Evolutionary conservation across 2,888 invertebrate genomes (phyloP), one percentile per base, ranked within the genome.

Genomic region (Marronus borbonicus): DNA sequence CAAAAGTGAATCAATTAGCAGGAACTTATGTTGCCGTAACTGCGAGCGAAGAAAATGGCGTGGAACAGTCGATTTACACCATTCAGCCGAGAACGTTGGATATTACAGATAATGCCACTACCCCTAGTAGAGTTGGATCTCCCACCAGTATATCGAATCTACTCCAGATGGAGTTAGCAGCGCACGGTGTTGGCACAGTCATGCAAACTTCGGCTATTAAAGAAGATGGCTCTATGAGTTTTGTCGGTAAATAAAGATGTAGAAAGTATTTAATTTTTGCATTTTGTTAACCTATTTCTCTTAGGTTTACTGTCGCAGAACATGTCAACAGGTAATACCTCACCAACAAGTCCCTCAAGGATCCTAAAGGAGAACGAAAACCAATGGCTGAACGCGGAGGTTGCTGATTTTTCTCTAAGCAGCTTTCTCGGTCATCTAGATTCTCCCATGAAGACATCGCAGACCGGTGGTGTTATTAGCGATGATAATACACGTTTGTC

Each of bases 401-500:
- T 94, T 66, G 94, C 93, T 76, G 97, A 97, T 89, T 95, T 96
- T 89, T 97, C 96, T 5, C 90, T 97, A 72, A 96, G 95, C 88
- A 96, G 95, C 88, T 93, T 97, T 86, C 90, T 97, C 76, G 94
- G 94, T 0, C 95, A 95, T 84, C 90, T 96, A 81, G 96, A 96
- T 85, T 94, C 93, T 0, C 93, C 93, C 0, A 86, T 90, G 78
- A 93, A 91, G 87, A 80, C 82, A 79, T 79, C 81, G 3, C 78
- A 78, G 24, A 76, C 82, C 20, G 87, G 85, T 76, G 85, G 87
- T 62, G 84, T 86, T 14, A 50, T 50, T 50, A 24, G 8, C 20
- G 66, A 87, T 14, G 90, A 91, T 79, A 90, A 91, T 80, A 87
- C 88, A 24, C 87, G 89, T 77, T 88, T 90, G 52, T 88, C 89